Evolutionary conservation across 1,140 invertebrate genomes (phyloP).

Genomic region (Drosophila sulfurigaster): DNA sequence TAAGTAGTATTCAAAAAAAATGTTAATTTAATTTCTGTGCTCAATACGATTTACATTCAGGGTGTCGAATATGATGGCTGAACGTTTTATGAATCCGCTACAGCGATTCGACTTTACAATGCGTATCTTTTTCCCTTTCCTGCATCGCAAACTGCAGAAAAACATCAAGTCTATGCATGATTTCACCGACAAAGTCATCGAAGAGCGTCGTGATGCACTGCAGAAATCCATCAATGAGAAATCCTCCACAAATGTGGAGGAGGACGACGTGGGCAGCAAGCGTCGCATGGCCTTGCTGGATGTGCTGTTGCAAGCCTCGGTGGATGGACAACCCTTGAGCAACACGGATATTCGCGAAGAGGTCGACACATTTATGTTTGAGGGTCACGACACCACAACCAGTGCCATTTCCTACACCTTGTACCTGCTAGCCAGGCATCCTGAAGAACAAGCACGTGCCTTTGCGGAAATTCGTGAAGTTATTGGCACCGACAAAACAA

Average conservation of each 20-base stretch:
- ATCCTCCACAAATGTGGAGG: neutral
- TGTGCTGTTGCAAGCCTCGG: conserved; percentile 88
- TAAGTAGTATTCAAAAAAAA: conserved; percentile 72
- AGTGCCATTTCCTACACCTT: conserved; percentile 87
- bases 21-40: too few species aligned
- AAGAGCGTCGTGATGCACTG: conserved; percentile 82
- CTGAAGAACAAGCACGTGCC: conserved; percentile 87
- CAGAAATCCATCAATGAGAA: conserved; percentile 55
- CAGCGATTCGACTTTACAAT: conserved; percentile 57
- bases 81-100: conserved; percentile 59
- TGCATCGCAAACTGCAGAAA: conserved; percentile 85
- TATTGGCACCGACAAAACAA: conserved; percentile 84
- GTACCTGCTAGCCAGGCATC: conserved; percentile 86
- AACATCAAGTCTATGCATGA: conserved; percentile 89
- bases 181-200: conserved; percentile 88
- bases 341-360: conserved; percentile 90
- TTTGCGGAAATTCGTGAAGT: conserved; percentile 87
- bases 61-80: conserved; percentile 59
- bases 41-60: conserved; percentile 18
- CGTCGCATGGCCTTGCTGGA: conserved; percentile 92
- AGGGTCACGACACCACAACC: conserved; percentile 91
- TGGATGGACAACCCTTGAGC: conserved; percentile 87
- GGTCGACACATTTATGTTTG: conserved; percentile 93
- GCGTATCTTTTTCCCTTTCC: conserved; percentile 57
- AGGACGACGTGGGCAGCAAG: conserved; percentile 85